Conservation (phyloP, 2,797 vertebrate species). For the Acipenser oxyrinchus region DNA sequence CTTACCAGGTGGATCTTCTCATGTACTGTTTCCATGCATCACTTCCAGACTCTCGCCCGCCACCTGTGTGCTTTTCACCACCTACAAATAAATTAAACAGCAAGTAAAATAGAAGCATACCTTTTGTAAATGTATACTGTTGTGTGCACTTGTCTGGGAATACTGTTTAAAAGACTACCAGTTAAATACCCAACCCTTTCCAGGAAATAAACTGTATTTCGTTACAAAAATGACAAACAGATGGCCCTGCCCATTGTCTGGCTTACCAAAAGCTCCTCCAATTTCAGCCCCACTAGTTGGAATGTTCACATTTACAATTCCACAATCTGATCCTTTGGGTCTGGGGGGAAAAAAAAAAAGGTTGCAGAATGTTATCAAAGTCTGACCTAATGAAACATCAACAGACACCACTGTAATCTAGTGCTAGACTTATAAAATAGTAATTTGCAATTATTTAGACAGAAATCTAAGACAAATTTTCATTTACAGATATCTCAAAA, state of each 20-base stretch:
- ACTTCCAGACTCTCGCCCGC: conserved; percentile 91
- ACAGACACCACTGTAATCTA: too few species aligned
- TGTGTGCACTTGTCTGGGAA: too few species aligned
- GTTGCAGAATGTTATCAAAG: neutral
- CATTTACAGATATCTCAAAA: neutral
- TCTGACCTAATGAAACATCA: neutral
- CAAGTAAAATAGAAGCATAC: neutral
- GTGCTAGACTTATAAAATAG: too few species aligned
- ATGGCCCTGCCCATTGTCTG: too few species aligned
- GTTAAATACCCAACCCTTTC: neutral
- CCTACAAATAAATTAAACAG: conserved; percentile 44
- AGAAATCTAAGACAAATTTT: too few species aligned
- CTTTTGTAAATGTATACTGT: too few species aligned
- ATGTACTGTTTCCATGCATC: conserved; percentile 98
- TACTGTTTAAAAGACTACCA: too few species aligned
- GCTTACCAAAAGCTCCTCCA: conserved; percentile 87
- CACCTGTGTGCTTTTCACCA: conserved; percentile 95
- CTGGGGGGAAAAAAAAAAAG: conserved; percentile 35
- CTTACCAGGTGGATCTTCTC: conserved; percentile 90
- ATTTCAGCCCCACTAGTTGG: conserved; percentile 96
- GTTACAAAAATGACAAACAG: too few species aligned
- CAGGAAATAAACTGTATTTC: neutral
- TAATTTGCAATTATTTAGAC: too few species aligned
- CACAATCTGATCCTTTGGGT: conserved; percentile 94
- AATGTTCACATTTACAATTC: conserved; percentile 96